These are phyloP conservation scores for Sarcophaga peregrina DNA, from an alignment of 1,140 invertebrate genomes.

Conservation along the genomic window DNA sequence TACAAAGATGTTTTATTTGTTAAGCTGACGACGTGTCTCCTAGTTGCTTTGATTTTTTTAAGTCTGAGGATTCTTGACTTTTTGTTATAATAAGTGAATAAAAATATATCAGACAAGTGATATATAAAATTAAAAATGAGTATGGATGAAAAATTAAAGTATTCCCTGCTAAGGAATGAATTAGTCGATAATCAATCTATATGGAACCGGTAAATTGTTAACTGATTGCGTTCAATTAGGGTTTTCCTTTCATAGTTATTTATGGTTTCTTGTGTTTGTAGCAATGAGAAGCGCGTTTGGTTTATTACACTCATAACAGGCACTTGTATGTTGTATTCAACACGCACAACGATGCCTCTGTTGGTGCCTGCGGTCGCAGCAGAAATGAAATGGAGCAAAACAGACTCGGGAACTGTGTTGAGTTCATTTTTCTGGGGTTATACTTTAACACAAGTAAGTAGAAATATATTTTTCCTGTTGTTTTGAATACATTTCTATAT, in stretches of 20 bases:
- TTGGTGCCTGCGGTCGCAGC: constrained; percentile 74
- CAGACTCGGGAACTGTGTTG: constrained; percentile 76
- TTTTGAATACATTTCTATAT: too few species aligned
- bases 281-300: constrained; percentile 72
- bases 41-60: neutral
- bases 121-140: constrained; percentile 40
- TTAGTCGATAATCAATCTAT: constrained; percentile 62
- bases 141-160: constrained; percentile 66
- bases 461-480: too few species aligned
- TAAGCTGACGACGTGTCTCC: constrained; percentile 20
- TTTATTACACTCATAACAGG: constrained; percentile 74
- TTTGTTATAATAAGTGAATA: neutral
- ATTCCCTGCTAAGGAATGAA: constrained; percentile 63
- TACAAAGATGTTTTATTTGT: neutral
- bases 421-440: constrained; percentile 85
- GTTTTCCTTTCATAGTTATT: neutral
- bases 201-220: constrained; percentile 58
- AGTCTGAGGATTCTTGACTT: neutral
- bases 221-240: neutral
- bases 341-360: constrained; percentile 76
- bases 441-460: constrained; percentile 75
- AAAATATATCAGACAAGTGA: neutral
- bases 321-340: constrained; percentile 76
- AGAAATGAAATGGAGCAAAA: constrained; percentile 78
- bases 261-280: constrained; percentile 51